phyloP scores from a whole-genome alignment of 2,797 vertebrate genomes.

The Malurus leucopterus region DNA sequence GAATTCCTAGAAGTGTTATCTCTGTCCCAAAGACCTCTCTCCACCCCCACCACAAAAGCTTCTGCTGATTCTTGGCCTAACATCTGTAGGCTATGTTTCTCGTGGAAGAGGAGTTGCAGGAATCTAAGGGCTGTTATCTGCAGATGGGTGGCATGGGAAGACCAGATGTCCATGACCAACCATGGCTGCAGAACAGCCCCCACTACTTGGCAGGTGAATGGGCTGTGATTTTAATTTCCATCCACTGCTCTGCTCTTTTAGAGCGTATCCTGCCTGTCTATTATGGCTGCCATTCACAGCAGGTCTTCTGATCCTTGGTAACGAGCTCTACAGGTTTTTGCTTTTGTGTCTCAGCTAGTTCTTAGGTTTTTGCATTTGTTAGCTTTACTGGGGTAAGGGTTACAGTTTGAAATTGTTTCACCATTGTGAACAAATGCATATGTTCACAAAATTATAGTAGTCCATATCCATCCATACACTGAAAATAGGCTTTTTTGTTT shows the following conservation, averaged over 20 bases:
- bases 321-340: background rate
- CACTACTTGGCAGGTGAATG: background rate
- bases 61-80: background rate
- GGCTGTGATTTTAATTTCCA: background rate
- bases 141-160: rapidly evolving
- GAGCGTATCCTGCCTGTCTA: background rate
- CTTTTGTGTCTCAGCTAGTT: background rate
- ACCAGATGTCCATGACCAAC: background rate
- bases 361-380: background rate
- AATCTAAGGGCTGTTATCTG: background rate
- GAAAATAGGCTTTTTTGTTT: background rate
- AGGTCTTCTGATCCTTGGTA: background rate
- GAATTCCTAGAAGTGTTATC: constrained; percentile 19
- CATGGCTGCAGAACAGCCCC: background rate
- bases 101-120: background rate
- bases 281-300: background rate
- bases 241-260: background rate
- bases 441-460: background rate
- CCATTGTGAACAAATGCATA: background rate
- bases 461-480: background rate
- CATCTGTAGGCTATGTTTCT: background rate
- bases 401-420: background rate
- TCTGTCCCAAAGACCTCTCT: background rate
- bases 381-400: background rate
- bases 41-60: background rate